Conservation (phyloP, 2,888 invertebrate species). For the Oscheius onirici region DNA sequence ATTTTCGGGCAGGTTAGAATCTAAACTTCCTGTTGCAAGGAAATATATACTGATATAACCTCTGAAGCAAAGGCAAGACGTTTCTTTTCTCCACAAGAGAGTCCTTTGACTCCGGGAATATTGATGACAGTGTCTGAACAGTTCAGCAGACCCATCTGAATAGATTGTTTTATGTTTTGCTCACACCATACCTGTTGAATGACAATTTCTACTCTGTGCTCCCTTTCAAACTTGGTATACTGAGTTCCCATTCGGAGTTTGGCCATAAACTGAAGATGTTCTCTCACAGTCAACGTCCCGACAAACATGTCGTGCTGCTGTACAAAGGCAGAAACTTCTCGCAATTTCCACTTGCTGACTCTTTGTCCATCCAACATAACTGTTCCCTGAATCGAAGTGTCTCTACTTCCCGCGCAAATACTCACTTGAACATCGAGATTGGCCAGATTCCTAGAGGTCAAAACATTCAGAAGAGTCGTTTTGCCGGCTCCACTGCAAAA, state of each 20-base stretch:
- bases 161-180: conserved; percentile 73
- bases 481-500: conserved; percentile 80
- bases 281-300: conserved; percentile 84
- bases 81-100: conserved; percentile 93
- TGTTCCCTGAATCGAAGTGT: conserved; percentile 26
- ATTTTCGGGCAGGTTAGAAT: conserved; percentile 75
- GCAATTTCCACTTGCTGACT: conserved; percentile 54
- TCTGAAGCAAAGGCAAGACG: conserved; percentile 91
- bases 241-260: conserved; percentile 83
- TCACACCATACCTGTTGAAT: conserved; percentile 53
- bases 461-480: conserved; percentile 85
- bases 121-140: conserved; percentile 84
- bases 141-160: conserved; percentile 80
- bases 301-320: conserved; percentile 87
- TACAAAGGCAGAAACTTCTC: conserved; percentile 82
- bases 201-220: conserved; percentile 80
- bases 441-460: conserved; percentile 79
- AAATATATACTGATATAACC: conserved; percentile 74
- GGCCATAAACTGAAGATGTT: conserved; percentile 81
- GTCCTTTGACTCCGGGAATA: conserved; percentile 79
- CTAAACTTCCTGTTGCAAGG: conserved; percentile 44
- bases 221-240: conserved; percentile 77
- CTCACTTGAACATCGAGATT: conserved; percentile 45
- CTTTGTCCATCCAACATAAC: conserved; percentile 53
- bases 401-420: too few relatives aligned